phyloP scores from a whole-genome alignment of 2,797 vertebrate genomes.

The Oophaga sylvatica region DNA sequence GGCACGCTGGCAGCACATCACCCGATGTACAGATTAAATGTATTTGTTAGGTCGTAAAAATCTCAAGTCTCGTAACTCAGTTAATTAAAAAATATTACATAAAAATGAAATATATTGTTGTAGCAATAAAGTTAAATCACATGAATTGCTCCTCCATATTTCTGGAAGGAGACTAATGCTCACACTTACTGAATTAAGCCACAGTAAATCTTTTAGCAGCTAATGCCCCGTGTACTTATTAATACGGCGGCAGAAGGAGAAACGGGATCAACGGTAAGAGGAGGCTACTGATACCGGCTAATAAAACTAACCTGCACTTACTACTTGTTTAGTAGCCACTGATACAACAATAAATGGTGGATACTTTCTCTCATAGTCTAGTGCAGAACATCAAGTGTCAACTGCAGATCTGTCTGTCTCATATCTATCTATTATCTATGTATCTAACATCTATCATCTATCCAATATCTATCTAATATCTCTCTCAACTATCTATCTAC shows the following conservation, averaged over 20 bases:
- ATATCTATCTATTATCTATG: not conserved
- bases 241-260: not conserved
- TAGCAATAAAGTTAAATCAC: conserved; percentile 42
- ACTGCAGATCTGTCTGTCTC: too few species aligned
- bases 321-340: not conserved
- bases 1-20: conserved; percentile 20
- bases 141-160: conserved; percentile 40
- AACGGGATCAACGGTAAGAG: too few species aligned
- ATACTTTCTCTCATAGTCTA: not conserved
- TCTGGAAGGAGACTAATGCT: conserved; percentile 40
- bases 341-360: not conserved
- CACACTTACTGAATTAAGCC: conserved; percentile 37
- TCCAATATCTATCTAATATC: not conserved
- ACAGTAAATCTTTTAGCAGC: conserved; percentile 33
- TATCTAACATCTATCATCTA: not conserved
- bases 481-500: not conserved
- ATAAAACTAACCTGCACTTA: too few species aligned
- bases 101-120: conserved; percentile 49
- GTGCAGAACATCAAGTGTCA: too few species aligned
- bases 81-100: conserved; percentile 48
- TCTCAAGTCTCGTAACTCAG: conserved; percentile 39
- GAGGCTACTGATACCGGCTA: not conserved
- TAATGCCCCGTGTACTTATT: conserved; percentile 17
- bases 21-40: conserved; percentile 37
- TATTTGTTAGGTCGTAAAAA: conserved; percentile 41